Conservation (phyloP, 2,113 vertebrate genomes). For the Sorex araneus region DNA sequence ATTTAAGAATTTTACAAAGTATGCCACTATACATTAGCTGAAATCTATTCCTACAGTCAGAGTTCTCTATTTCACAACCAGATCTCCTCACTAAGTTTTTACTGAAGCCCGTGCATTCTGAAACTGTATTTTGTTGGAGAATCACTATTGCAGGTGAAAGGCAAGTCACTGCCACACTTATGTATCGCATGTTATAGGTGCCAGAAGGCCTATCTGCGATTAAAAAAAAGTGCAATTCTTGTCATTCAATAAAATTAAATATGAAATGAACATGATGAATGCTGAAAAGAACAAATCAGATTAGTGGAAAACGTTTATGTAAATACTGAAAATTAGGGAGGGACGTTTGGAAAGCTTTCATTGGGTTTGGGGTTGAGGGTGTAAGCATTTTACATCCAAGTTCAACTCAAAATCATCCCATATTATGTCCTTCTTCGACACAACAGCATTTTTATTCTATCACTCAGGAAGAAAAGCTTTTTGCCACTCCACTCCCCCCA, state of each 20-base stretch:
- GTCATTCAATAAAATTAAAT: conserved; percentile 37
- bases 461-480: background rate
- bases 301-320: background rate
- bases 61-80: conserved; percentile 5
- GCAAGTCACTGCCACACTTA: conserved; percentile 7
- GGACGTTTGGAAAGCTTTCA: background rate
- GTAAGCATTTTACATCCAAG: background rate
- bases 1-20: conserved; percentile 34
- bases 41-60: background rate
- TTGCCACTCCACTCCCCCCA: too few species aligned
- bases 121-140: conserved; percentile 17
- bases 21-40: background rate
- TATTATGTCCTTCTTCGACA: background rate
- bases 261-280: conserved; percentile 46
- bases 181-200: conserved; percentile 2
- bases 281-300: conserved; percentile 31
- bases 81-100: conserved; percentile 36
- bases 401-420: conserved; percentile 26
- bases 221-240: background rate
- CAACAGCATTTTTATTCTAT: background rate
- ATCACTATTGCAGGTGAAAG: background rate
- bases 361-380: background rate
- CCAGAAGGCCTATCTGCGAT: conserved; percentile 13
- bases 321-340: conserved; percentile 15
- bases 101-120: background rate